Evolutionary conservation across 2,113 vertebrate species (phyloP), one percentile per base, ranked within the genome.

Genomic region (Sclerurus mexicanus): DNA sequence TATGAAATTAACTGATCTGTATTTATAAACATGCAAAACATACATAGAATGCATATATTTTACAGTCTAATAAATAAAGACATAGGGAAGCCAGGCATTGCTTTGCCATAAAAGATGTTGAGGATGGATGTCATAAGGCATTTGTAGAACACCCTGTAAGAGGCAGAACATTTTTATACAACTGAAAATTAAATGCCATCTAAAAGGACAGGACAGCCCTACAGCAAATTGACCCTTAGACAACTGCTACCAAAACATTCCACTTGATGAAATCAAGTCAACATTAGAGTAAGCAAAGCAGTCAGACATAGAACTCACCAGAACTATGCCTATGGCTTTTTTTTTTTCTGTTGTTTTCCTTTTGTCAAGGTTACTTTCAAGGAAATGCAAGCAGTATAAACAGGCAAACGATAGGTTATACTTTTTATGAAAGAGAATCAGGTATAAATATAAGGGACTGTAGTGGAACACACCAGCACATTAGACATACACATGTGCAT

Each of bases 171-270:
- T 79, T 88, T 92, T 93, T 89, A 69, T 79, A 52, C 22, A 53
- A 74, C 31, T 56, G 69, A 58, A 90, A 89, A 91, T 68, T 80
- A 93, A 95, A 95, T 81, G 33, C 35, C 80, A 78, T 83, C 52
- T 91, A 82, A 90, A 97, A 96, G 83, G 50, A 92, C 95, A 87
- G 66, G 69, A 63, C 40, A 87, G 40, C 64, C 93, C 89, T 95
- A 72, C 44, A 89, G 89, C 76, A 93, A 73, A 72, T 9, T 68
- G 83, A 87, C 50, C 85, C 78, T 66, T 67, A 87, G 53, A 95
- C 19, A 85, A 69, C 31, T 46, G 40, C 64, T 92, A 72, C n/a
- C n/a, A 78, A 80, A 95, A 81, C 35, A 40, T 88, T 79, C n/a
- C 22, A 85, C 50, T 6, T 49, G 63, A 89, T 75, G 55, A 92